These are phyloP conservation scores for Arremon brunneinucha DNA, from an alignment of 2,797 vertebrate species.

Conservation along the genomic window DNA sequence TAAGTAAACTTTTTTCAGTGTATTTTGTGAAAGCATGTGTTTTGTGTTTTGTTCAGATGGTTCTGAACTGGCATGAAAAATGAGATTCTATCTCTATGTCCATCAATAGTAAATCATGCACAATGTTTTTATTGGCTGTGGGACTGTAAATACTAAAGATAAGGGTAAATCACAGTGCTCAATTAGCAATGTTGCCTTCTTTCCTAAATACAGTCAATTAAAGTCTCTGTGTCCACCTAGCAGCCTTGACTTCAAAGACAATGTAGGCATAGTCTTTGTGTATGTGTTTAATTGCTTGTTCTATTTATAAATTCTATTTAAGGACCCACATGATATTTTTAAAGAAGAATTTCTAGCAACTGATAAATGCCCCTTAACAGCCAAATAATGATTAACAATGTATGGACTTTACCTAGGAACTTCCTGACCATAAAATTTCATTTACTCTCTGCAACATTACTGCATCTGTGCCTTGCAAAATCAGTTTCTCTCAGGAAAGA, in stretches of 20 bases:
- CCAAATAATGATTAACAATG: background rate
- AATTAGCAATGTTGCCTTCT: background rate
- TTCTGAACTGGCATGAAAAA: background rate
- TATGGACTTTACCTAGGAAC: background rate
- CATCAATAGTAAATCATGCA: background rate
- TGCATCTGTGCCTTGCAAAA: accelerated
- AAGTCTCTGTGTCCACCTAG: background rate
- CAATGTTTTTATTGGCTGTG: background rate
- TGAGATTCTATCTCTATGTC: background rate
- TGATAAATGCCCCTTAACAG: background rate
- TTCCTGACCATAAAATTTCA: background rate
- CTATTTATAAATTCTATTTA: background rate
- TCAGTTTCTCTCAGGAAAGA: background rate
- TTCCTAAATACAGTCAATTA: background rate
- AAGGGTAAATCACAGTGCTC: background rate
- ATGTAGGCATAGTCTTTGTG: background rate
- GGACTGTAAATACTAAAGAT: background rate
- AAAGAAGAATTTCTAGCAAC: background rate
- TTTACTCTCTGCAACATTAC: background rate
- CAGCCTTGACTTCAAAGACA: background rate
- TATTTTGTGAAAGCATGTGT: background rate
- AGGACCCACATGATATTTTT: background rate
- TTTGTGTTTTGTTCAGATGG: background rate
- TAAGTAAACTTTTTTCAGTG: background rate
- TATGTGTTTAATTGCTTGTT: background rate